Evolutionary conservation across 92 coral and sea anemone species (phyloP), one percentile per base, ranked within the genome.

Genomic region (Porites divaricata): DNA sequence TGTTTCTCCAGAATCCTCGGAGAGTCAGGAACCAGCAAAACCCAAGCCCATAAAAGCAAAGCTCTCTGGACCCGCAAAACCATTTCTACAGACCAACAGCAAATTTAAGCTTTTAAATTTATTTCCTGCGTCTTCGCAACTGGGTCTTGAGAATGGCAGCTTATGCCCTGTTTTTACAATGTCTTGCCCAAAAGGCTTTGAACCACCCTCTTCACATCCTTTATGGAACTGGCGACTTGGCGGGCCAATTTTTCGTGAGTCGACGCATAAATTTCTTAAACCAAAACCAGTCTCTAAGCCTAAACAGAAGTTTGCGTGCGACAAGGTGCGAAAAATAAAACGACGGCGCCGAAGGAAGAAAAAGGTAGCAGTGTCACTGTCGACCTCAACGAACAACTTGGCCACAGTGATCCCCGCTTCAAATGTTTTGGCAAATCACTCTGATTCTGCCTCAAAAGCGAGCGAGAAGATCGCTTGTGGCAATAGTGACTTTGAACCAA

Each of bases 181-280:
- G 81, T 62, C 87, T 8, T 82, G 89, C 16, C 88, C 93, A 35
- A 76, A 76, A 35, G 83, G 80, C 25, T 52, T 7, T 12, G 49
- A 88, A 50, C 91, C 91, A 12, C 75, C 79, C 21, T 20, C 91
- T 15, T 88, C 88, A 19, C 92, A 92, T 71, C 84, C 91, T 63
- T 16, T 94, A 26, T 94, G 98, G 98, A 85, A 89, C 50, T 94
- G 98, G 98, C 86, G 81, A 22, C 74, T 93, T 6, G 98, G 98
- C 13, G 88, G 88, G 6, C 95, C 98, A 20, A 90, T 94, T 54
- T 53, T 61, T 82, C 70, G 79, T 17, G 63, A 58, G 52, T 26
- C 57, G 63, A 15, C 63, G 23, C 79, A n/a, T 15, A 25, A 82
- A 22, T 41, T 28, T 20, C 19, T 72, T 8, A 82, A 82, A 72